These are phyloP conservation scores for Tetragnatha montana DNA, from an alignment of 2,888 invertebrate genomes.

Conservation along the genomic window DNA sequence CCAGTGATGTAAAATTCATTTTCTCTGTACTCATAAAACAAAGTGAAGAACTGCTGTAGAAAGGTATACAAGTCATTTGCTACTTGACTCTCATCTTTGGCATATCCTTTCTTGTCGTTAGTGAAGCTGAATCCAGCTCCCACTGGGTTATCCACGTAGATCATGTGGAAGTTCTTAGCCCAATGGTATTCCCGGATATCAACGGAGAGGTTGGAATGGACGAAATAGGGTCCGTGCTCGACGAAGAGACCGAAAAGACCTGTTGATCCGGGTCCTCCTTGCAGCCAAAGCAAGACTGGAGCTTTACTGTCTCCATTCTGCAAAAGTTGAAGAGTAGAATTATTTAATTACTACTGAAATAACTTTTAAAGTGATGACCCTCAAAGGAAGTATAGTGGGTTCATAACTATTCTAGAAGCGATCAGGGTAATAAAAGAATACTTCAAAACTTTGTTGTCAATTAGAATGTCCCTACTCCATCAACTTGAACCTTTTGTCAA, in stretches of 20 bases:
- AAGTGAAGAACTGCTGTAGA: slow-evolving; percentile 86
- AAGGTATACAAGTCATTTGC: slow-evolving; percentile 87
- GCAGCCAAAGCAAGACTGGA: slow-evolving; percentile 77
- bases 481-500: too few relatives aligned
- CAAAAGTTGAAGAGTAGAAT: not conserved
- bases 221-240: slow-evolving; percentile 87
- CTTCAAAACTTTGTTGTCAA: too few relatives aligned
- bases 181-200: slow-evolving; percentile 84
- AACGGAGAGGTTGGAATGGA: slow-evolving; percentile 76
- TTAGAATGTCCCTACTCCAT: too few relatives aligned
- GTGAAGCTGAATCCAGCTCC: slow-evolving; percentile 95
- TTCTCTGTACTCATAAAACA: slow-evolving; percentile 85
- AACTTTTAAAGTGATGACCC: too few relatives aligned
- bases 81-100: slow-evolving; percentile 86
- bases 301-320: slow-evolving; percentile 74
- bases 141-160: slow-evolving; percentile 95
- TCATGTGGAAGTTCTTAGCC: slow-evolving; percentile 85
- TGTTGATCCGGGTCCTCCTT: slow-evolving; percentile 77
- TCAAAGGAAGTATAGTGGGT: too few relatives aligned
- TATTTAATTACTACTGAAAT: too few relatives aligned
- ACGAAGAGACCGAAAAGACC: slow-evolving; percentile 78
- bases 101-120: slow-evolving; percentile 84
- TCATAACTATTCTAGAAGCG: too few relatives aligned
- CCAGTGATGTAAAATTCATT: slow-evolving; percentile 91
- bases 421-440: too few relatives aligned